These are phyloP conservation scores for Callinectes sapidus DNA, from an alignment of 2,888 invertebrate genomes.

Conservation along the genomic window DNA sequence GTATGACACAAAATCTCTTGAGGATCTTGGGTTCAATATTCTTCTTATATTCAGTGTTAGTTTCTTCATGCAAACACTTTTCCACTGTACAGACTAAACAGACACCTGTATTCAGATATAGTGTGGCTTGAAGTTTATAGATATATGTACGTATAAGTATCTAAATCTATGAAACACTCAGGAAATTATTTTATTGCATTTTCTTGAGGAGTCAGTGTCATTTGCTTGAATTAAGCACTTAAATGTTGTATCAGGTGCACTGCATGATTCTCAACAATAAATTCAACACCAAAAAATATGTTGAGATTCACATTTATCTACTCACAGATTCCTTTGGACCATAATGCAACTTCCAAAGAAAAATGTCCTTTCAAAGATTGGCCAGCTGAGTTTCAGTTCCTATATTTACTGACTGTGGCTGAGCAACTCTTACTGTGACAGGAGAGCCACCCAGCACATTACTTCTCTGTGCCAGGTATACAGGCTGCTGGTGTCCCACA, in stretches of 20 bases:
- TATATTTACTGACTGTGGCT: conserved; percentile 62
- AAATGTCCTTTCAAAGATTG: conserved; percentile 64
- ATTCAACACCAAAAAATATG: conserved; percentile 40
- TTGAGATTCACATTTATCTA: conserved; percentile 56
- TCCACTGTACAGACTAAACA: conserved; percentile 32
- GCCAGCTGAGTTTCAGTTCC: conserved; percentile 71
- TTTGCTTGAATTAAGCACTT: conserved; percentile 36
- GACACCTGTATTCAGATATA: conserved; percentile 40
- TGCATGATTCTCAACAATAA: conserved; percentile 49
- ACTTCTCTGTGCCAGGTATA: conserved; percentile 71
- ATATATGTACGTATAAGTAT: conserved; percentile 32
- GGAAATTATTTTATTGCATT: conserved; percentile 55
- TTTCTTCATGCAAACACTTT: conserved; percentile 37
- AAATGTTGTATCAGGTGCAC: conserved; percentile 16
- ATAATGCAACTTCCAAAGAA: conserved; percentile 38
- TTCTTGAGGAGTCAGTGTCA: conserved; percentile 38
- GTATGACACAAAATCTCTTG: neutral
- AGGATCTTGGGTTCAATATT: neutral
- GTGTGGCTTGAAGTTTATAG: conserved; percentile 13
- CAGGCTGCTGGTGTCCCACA: conserved; percentile 64
- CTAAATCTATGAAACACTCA: conserved; percentile 64
- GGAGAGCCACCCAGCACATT: conserved; percentile 72
- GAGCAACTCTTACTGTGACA: conserved; percentile 70
- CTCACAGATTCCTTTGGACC: conserved; percentile 37
- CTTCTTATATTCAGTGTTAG: conserved; percentile 9